Percentiles rank a stretch among this genome's conserved stretches.
phyloP scores from a whole-genome alignment of 2,797 vertebrate species.

The Argyrosomus regius region DNA sequence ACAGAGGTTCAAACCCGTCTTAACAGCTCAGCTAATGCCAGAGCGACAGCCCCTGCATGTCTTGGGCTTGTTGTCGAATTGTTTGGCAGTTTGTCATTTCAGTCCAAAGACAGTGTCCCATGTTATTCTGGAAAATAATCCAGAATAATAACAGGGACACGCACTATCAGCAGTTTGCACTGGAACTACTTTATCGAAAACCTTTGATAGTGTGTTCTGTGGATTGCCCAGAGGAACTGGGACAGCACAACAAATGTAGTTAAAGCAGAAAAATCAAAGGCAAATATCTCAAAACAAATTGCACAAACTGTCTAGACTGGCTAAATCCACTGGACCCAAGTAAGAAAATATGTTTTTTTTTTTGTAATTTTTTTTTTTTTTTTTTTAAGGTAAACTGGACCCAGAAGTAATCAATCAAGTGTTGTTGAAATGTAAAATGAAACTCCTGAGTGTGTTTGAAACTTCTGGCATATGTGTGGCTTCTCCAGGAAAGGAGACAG shows the following conservation, averaged over 20 bases:
- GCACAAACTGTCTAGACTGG: background rate
- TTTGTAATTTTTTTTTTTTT: background rate
- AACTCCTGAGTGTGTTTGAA: conserved; percentile 47
- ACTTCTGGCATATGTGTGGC: conserved; percentile 10
- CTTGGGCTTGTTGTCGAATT: background rate
- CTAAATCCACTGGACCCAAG: background rate
- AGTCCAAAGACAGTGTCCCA: background rate
- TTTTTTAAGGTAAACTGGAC: background rate
- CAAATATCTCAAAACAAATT: conserved; percentile 3
- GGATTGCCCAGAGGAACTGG: background rate
- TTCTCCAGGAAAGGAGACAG: conserved; percentile 74
- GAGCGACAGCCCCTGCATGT: background rate
- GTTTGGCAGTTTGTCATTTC: background rate
- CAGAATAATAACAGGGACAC: background rate
- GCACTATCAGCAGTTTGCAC: background rate
- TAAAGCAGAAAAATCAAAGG: conserved; percentile 14
- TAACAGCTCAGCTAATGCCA: background rate
- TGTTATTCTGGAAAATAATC: conserved; percentile 4
- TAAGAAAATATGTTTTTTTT: background rate
- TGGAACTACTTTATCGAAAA: background rate
- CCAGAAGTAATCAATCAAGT: conserved; percentile 10
- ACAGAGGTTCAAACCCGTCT: background rate
- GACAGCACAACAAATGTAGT: background rate
- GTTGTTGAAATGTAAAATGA: conserved; percentile 16
- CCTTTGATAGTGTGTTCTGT: background rate